Base-by-base conservation (phyloP, 2,888 invertebrate species). In the Piscicola geometra region DNA sequence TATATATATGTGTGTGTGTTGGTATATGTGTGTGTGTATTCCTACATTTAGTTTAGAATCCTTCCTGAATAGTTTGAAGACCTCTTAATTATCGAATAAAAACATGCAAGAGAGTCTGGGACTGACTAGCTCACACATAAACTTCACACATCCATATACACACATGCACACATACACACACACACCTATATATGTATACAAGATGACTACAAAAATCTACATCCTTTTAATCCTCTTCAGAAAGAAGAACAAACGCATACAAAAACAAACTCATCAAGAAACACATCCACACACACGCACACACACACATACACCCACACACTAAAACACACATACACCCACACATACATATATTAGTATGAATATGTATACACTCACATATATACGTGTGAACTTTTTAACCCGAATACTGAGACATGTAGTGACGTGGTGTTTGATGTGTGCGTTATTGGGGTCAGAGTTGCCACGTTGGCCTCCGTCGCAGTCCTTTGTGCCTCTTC, bases 151-250 rank as follows among this genome's bases (percentile, higher is more conserved):
- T 36, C 32, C n/a, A 75, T 50, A 71, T 50, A 71, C 41, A 71
- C 41, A 71, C 36, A 75, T 73, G 35, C 60, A 75, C 68, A 75
- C 36, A 75, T 73, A 75, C 35, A 33, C 35, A 74, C 32, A 67
- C 36, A 67, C 30, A 75, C 28, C 12, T 30, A 69, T 69, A 69
- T 12, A 69, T 69, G 12, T 9, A 64, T 28, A n/a, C 25, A 64
- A 9, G 30, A 25, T 15, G 9, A 64, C n/a, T n/a, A 56, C 2
- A 56, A n/a, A 69, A 1, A 69, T 41, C 28, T 28, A 50, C n/a
- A 70, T 25, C 25, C 47, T 70, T 32, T 35, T 52, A 75, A 28
- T 41, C 33, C 60, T 32, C 60, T 64, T 32, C 64, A 73, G 32
- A 73, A 21, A 73, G 60, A 73, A 15, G 64, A 64, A 73, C n/a